These are phyloP conservation scores for Drosophila anceps DNA, from an alignment of 2,888 invertebrate species.

Conservation along the genomic window DNA sequence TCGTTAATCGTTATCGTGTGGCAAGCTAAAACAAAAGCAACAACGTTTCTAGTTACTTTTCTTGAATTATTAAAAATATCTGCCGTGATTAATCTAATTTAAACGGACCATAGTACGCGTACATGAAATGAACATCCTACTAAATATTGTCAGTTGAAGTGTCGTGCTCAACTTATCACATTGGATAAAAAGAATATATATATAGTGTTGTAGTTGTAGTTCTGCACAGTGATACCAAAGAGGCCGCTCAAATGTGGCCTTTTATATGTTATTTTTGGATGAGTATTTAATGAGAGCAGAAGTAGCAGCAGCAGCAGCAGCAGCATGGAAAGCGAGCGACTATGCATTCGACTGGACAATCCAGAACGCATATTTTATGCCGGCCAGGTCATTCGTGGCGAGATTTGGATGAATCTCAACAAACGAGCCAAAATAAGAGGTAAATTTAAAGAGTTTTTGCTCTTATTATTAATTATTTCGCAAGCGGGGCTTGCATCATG, in stretches of 20 bases:
- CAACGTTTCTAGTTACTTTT: constrained; percentile 45
- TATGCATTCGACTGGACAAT: constrained; percentile 84
- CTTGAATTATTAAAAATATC: constrained; percentile 37
- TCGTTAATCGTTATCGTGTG: constrained; percentile 55
- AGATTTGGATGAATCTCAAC: constrained; percentile 83
- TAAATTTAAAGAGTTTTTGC: constrained; percentile 68
- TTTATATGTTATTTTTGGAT: constrained; percentile 75
- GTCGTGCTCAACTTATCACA: neutral
- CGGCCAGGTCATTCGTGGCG: constrained; percentile 83
- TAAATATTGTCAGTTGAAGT: constrained; percentile 6
- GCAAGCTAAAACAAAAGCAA: constrained; percentile 61
- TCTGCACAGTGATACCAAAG: constrained; percentile 57
- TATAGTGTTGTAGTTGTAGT: constrained; percentile 45
- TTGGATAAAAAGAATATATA: constrained; percentile 19
- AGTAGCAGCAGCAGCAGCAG: constrained; percentile 26
- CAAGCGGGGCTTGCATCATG: constrained; percentile 53
- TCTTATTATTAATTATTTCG: constrained; percentile 31
- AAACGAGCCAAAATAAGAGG: constrained; percentile 85
- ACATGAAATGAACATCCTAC: neutral
- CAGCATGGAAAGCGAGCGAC: constrained; percentile 83
- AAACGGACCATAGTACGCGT: constrained; percentile 14
- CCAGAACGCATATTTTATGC: constrained; percentile 83
- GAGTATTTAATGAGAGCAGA: constrained; percentile 62
- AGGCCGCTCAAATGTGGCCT: constrained; percentile 61
- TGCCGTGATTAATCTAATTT: constrained; percentile 28